phyloP scores from a whole-genome alignment of 2,888 invertebrate genomes.

The Incurvaria masculella region DNA sequence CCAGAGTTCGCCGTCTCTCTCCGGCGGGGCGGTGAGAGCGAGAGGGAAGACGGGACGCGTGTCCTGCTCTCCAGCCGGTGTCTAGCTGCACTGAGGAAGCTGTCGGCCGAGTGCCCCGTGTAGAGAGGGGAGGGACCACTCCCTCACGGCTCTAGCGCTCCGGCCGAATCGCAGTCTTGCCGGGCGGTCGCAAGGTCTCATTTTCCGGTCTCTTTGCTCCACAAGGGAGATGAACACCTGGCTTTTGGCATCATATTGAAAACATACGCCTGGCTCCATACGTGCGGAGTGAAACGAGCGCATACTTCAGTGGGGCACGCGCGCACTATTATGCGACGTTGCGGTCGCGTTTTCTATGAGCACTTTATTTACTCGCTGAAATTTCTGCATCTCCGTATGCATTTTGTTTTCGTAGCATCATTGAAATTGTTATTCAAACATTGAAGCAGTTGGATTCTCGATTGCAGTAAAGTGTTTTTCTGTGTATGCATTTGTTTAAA shows the following conservation, averaged over 20 bases:
- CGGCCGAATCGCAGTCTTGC: slow-evolving; percentile 22
- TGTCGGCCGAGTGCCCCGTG: neutral
- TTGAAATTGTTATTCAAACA: too few species aligned
- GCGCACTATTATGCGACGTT: slow-evolving; percentile 53
- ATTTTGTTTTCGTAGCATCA: too few species aligned
- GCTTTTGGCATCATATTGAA: slow-evolving; percentile 53
- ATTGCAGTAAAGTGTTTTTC: too few species aligned
- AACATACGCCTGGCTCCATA: slow-evolving; percentile 54
- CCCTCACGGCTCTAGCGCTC: slow-evolving; percentile 18
- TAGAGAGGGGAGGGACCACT: slow-evolving; percentile 34
- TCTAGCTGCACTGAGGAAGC: neutral
- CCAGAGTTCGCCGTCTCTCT: slow-evolving; percentile 31
- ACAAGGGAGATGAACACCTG: slow-evolving; percentile 46
- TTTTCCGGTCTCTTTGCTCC: too few species aligned
- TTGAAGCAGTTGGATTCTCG: too few species aligned
- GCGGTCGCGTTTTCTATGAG: slow-evolving; percentile 40
- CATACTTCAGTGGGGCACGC: slow-evolving; percentile 52
- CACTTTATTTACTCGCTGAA: slow-evolving; percentile 29
- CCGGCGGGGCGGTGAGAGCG: slow-evolving; percentile 33
- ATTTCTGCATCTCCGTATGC: slow-evolving; percentile 38
- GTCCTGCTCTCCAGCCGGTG: slow-evolving; percentile 17
- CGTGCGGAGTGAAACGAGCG: slow-evolving; percentile 45
- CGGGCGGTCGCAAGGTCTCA: too few species aligned
- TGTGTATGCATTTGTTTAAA: too few species aligned
- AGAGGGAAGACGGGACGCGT: slow-evolving; percentile 48